phyloP scores from a whole-genome alignment of 2,888 invertebrate species.

The Pycnomerus fuliginosus region DNA sequence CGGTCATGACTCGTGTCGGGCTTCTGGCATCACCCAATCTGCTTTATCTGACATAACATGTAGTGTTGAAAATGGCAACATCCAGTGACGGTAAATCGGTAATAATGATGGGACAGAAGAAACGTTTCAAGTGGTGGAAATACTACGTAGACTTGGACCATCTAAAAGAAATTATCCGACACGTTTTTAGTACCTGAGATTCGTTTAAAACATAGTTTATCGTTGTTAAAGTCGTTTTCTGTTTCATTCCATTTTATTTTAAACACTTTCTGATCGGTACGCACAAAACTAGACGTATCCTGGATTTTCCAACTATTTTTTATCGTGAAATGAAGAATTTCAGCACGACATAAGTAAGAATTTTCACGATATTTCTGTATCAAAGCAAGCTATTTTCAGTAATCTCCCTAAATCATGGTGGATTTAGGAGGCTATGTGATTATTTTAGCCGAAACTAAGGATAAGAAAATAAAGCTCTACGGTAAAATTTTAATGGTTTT shows the following conservation, averaged over 20 bases:
- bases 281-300: slow-evolving; percentile 39
- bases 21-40: slow-evolving; percentile 18
- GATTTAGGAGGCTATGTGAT: slow-evolving; percentile 95
- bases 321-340: slow-evolving; percentile 16
- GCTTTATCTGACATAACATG: slow-evolving; percentile 14
- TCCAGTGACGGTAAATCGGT: slow-evolving; percentile 40
- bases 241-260: slow-evolving; percentile 20
- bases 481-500: slow-evolving; percentile 57
- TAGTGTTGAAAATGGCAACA: slow-evolving; percentile 26
- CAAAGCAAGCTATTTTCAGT: too few relatives aligned
- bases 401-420: slow-evolving; percentile 73
- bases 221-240: slow-evolving; percentile 9
- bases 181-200: slow-evolving; percentile 43
- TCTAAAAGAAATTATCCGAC: slow-evolving; percentile 30
- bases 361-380: too few relatives aligned
- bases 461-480: slow-evolving; percentile 91
- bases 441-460: slow-evolving; percentile 90
- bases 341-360: too few relatives aligned
- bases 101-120: slow-evolving; percentile 45
- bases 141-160: slow-evolving; percentile 45
- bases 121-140: slow-evolving; percentile 49
- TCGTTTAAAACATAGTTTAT: slow-evolving; percentile 23
- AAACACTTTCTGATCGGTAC: slow-evolving; percentile 17
- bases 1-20: slow-evolving; percentile 33
- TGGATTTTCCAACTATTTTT: too few relatives aligned